These are phyloP conservation scores for Ectropis crepuscularia DNA, from an alignment of 2,888 invertebrate genomes.

Conservation along the genomic window DNA sequence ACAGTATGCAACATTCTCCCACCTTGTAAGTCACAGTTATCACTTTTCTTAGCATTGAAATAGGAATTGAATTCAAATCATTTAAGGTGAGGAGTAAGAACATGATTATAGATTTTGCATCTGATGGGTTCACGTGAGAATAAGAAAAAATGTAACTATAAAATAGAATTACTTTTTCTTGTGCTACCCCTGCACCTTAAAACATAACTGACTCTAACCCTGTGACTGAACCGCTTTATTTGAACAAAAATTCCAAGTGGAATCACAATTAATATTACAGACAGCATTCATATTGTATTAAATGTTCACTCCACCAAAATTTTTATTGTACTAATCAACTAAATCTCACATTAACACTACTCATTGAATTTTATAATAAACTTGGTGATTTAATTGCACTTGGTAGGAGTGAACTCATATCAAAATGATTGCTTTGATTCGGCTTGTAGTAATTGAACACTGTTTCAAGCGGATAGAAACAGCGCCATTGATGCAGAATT, in stretches of 20 bases:
- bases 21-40: conserved; percentile 73
- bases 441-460: conserved; percentile 67
- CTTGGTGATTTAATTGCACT: conserved; percentile 45
- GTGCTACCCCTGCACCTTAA: conserved; percentile 46
- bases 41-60: conserved; percentile 39
- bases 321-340: conserved; percentile 36
- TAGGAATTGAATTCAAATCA: conserved; percentile 38
- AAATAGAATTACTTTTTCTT: conserved; percentile 54
- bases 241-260: conserved; percentile 42
- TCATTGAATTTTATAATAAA: conserved; percentile 46
- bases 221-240: conserved; percentile 63
- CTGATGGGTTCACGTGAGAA: conserved; percentile 42
- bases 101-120: conserved; percentile 29
- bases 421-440: conserved; percentile 55
- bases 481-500: conserved; percentile 65
- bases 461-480: conserved; percentile 77
- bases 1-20: conserved; percentile 68
- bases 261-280: conserved; percentile 25
- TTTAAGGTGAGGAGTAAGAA: conserved; percentile 47
- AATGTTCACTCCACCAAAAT: conserved; percentile 35
- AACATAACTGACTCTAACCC: conserved; percentile 37
- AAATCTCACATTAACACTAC: conserved; percentile 40
- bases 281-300: conserved; percentile 31
- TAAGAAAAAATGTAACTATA: conserved; percentile 53
- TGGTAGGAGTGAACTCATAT: conserved; percentile 46